These are phyloP conservation scores for Caerostris extrusa DNA, from an alignment of 1,140 invertebrate species.

Conservation along the genomic window DNA sequence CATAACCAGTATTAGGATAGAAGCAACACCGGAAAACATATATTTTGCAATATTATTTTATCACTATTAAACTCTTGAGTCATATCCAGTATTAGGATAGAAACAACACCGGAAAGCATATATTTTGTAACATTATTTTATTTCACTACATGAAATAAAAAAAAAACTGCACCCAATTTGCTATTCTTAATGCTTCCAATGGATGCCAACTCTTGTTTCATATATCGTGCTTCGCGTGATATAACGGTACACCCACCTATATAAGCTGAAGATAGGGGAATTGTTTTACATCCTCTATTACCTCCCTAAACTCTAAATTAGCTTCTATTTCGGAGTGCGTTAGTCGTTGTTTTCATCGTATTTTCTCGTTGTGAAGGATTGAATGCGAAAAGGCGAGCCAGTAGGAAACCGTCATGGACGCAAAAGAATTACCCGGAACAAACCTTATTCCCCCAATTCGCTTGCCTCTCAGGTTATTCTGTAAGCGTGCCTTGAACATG, in stretches of 20 bases:
- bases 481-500: neutral
- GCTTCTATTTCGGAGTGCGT: neutral
- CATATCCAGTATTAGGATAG: too few species aligned
- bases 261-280: neutral
- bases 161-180: neutral
- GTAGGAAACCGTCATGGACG: neutral
- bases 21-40: too few species aligned
- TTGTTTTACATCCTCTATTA: constrained; percentile 1
- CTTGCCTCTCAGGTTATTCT: neutral
- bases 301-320: constrained; percentile 7
- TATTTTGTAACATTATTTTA: neutral
- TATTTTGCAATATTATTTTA: too few species aligned
- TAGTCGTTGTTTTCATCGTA: neutral
- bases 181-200: constrained; percentile 12
- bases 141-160: neutral
- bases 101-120: too few species aligned
- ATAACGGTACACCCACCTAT: neutral
- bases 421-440: constrained; percentile 4
- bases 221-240: neutral
- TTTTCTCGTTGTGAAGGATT: neutral
- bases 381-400: neutral
- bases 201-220: neutral
- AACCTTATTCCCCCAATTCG: neutral
- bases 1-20: too few species aligned
- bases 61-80: too few species aligned